Evolutionary conservation across 2,888 invertebrate genomes (phyloP).

Genomic region (Globia sparganii): DNA sequence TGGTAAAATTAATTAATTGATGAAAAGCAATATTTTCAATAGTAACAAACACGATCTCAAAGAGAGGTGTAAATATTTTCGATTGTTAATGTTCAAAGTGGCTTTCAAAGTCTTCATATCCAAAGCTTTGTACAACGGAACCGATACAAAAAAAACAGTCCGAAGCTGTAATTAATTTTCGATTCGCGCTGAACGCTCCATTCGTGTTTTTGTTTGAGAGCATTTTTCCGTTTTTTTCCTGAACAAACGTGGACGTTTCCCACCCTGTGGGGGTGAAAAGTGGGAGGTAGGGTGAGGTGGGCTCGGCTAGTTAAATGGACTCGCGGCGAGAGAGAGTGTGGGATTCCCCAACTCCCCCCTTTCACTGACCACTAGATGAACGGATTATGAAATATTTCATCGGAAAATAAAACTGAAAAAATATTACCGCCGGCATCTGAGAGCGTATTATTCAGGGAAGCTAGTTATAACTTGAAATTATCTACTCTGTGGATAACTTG

Average conservation of each 20-base stretch:
- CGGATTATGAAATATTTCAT: constrained; percentile 87
- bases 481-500: constrained; percentile 52
- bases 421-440: constrained; percentile 66
- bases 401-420: constrained; percentile 78
- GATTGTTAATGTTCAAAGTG: constrained; percentile 34
- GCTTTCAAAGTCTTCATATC: constrained; percentile 50
- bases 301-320: constrained; percentile 78
- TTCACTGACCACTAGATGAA: constrained; percentile 83
- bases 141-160: constrained; percentile 77
- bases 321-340: constrained; percentile 75
- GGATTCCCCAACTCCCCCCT: constrained; percentile 65
- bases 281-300: constrained; percentile 59
- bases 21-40: not conserved
- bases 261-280: constrained; percentile 65
- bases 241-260: constrained; percentile 82
- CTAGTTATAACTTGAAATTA: constrained; percentile 69
- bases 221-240: constrained; percentile 80
- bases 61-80: constrained; percentile 28
- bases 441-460: constrained; percentile 61
- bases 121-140: constrained; percentile 51
- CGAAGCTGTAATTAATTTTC: constrained; percentile 86
- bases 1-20: not conserved
- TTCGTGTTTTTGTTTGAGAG: constrained; percentile 82
- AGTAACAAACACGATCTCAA: not conserved
- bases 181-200: constrained; percentile 82